A percentile compares a stretch with the other conserved stretches of the same genome.
These are phyloP conservation scores for Bombus sylvicola DNA, from an alignment of 1,140 invertebrate species.

Conservation along the genomic window DNA sequence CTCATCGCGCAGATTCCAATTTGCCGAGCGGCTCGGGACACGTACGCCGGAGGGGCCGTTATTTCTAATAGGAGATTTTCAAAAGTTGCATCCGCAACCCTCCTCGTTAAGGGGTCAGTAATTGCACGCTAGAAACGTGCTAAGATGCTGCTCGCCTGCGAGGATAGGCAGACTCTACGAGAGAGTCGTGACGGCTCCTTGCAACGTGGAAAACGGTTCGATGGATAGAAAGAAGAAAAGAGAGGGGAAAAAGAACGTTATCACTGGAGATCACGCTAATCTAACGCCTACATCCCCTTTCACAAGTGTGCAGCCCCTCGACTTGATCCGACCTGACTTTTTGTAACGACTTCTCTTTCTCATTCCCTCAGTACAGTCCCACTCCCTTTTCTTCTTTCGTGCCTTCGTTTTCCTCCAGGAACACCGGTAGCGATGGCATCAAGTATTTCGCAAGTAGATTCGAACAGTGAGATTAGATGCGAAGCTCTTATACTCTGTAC, in stretches of 20 bases:
- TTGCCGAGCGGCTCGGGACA: conserved; percentile 69
- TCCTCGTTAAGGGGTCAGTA: conserved; percentile 71
- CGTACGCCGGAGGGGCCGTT: conserved; percentile 74
- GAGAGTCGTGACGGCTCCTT: conserved; percentile 47
- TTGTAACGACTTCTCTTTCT: conserved; percentile 77
- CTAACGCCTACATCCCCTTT: conserved; percentile 76
- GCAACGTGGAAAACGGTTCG: conserved; percentile 53
- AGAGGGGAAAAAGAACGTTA: conserved; percentile 71
- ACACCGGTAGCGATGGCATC: neutral
- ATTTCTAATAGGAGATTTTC: conserved; percentile 82
- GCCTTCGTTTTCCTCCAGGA: conserved; percentile 31
- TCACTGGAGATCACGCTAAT: conserved; percentile 82
- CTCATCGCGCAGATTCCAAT: conserved; percentile 66
- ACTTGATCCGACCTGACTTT: conserved; percentile 78
- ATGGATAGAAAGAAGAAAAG: neutral
- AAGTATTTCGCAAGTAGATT: neutral
- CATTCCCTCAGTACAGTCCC: conserved; percentile 5
- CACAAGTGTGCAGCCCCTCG: conserved; percentile 63
- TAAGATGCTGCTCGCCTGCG: conserved; percentile 63
- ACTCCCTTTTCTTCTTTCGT: neutral
- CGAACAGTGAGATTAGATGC: too few species aligned
- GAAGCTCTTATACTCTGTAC: too few species aligned
- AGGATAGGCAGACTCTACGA: conserved; percentile 19
- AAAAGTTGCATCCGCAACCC: conserved; percentile 77
- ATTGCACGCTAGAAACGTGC: conserved; percentile 76